These are phyloP conservation scores for Phataginus tricuspis DNA, from an alignment of 2,797 vertebrate species.

Conservation along the genomic window DNA sequence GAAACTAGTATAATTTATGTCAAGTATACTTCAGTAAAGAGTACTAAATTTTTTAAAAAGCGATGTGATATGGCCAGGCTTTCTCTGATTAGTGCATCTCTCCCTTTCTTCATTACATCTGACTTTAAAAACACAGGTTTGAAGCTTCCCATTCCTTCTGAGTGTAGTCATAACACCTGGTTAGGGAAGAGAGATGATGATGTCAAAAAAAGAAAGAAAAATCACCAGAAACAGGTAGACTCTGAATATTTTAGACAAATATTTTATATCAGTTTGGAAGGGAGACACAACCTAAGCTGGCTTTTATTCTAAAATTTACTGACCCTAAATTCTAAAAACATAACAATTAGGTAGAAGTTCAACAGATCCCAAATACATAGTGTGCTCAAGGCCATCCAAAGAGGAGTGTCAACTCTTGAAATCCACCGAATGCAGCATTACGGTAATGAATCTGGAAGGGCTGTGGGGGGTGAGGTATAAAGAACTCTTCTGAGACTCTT, in stretches of 20 bases:
- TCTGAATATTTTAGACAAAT: background rate
- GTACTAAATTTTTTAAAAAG: background rate
- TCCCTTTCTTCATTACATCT: background rate
- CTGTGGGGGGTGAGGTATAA: background rate
- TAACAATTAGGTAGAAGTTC: background rate
- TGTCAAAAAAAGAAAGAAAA: background rate
- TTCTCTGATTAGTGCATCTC: background rate
- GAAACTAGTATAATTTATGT: too few species aligned
- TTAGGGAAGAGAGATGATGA: background rate
- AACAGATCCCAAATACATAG: background rate
- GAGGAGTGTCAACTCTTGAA: slow-evolving; percentile 7
- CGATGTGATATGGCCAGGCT: background rate
- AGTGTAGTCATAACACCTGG: background rate
- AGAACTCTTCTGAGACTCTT: background rate
- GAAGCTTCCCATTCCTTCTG: background rate
- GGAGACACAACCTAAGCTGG: background rate
- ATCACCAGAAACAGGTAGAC: background rate
- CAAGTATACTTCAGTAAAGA: too few species aligned
- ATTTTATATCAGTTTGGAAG: background rate
- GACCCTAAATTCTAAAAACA: slow-evolving; percentile 13
- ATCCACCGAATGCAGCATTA: background rate
- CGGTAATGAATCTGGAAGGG: background rate
- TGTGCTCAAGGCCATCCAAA: background rate
- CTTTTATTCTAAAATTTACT: slow-evolving; percentile 29
- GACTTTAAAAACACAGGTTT: background rate